Conservation (phyloP, 2,113 vertebrate genomes). For the Platichthys stellatus region DNA sequence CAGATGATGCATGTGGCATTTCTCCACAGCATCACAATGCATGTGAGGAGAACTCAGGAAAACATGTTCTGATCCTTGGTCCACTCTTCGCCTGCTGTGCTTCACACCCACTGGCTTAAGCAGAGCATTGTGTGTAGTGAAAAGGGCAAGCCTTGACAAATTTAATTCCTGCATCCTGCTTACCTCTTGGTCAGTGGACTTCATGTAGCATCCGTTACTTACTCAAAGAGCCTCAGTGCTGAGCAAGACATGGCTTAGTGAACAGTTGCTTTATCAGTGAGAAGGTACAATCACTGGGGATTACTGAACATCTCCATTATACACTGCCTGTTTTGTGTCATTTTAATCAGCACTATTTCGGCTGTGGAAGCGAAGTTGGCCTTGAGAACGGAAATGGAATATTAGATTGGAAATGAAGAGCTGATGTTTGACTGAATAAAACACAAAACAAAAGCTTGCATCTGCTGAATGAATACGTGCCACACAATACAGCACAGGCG, state of each 20-base stretch:
- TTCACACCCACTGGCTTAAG: constrained; percentile 39
- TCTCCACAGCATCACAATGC: background rate
- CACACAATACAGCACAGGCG: background rate
- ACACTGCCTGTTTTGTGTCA: background rate
- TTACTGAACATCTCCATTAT: background rate
- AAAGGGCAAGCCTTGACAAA: constrained; percentile 66
- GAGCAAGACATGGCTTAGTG: constrained; percentile 21
- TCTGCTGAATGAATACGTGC: background rate
- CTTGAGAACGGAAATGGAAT: background rate
- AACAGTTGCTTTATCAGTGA: constrained; percentile 21
- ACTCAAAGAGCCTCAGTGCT: constrained; percentile 25
- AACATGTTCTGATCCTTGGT: constrained; percentile 42
- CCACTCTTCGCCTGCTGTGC: background rate
- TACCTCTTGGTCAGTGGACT: constrained; percentile 54
- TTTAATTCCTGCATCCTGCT: constrained; percentile 62
- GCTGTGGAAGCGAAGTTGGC: background rate
- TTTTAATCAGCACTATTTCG: background rate
- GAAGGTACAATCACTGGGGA: constrained; percentile 19
- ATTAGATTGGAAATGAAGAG: background rate
- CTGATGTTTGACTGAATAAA: background rate
- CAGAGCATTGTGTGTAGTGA: constrained; percentile 51
- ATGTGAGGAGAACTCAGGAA: constrained; percentile 13
- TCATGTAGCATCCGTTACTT: constrained; percentile 25
- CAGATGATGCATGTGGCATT: background rate
- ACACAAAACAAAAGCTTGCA: background rate